Evolutionary conservation across 1,140 invertebrate genomes (phyloP).

Genomic region (Calosoma granatense): DNA sequence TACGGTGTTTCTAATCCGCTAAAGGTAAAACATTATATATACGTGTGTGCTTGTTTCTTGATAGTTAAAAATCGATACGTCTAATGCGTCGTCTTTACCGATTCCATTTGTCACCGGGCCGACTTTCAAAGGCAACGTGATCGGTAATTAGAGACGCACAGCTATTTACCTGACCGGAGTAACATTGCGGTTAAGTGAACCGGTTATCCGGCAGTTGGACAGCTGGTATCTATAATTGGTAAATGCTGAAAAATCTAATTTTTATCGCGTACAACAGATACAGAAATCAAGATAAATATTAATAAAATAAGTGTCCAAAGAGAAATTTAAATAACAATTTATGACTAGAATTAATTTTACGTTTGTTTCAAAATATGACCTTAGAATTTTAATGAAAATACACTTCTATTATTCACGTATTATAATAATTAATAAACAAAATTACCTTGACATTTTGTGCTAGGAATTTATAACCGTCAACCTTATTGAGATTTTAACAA

Average conservation of each 20-base stretch:
- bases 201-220: background rate
- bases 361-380: background rate
- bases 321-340: background rate
- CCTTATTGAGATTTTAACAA: no score
- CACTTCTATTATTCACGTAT: background rate
- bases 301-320: background rate
- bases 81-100: no score
- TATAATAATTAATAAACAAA: no score
- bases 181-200: background rate
- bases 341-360: background rate
- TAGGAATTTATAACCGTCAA: no score
- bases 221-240: background rate
- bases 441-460: no score
- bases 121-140: background rate
- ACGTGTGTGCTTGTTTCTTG: no score
- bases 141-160: background rate
- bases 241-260: background rate
- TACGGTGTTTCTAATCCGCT: background rate
- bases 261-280: no score
- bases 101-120: background rate
- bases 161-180: background rate
- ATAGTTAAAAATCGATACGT: no score
- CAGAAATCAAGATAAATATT: background rate
- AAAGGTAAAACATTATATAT: background rate
- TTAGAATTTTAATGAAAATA: background rate